phyloP scores from a whole-genome alignment of 2,888 invertebrate genomes.

The Corbicula japonica region DNA sequence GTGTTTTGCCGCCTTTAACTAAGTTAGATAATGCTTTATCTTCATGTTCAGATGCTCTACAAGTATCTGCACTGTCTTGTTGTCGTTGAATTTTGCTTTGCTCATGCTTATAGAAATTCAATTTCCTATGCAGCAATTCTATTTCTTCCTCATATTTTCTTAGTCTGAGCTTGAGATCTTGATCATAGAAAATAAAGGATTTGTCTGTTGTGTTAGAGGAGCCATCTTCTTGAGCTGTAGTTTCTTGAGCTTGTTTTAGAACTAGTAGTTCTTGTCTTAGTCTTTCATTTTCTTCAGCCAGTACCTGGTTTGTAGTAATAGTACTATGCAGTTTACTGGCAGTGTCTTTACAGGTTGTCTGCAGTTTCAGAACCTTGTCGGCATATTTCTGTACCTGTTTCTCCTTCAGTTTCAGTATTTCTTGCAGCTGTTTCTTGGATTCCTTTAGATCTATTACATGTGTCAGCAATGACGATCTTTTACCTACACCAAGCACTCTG shows the following conservation, averaged over 20 bases:
- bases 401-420: constrained; percentile 35
- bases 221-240: no score
- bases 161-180: no score
- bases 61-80: no score
- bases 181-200: no score
- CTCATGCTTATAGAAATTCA: no score
- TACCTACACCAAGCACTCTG: constrained; percentile 7
- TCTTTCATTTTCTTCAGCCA: constrained; percentile 1
- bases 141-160: no score
- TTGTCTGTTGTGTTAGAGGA: no score
- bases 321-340: constrained; percentile 5
- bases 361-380: constrained; percentile 30
- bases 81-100: no score
- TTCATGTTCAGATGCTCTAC: no score
- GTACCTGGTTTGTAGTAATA: not conserved
- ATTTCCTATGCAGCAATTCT: no score
- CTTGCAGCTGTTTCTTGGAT: constrained; percentile 6
- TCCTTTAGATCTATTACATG: constrained; percentile 28
- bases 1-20: no score
- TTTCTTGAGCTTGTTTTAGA: not conserved
- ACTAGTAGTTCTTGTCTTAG: not conserved
- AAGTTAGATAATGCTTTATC: no score
- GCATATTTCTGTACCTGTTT: constrained; percentile 37
- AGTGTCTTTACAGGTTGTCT: constrained; percentile 25
- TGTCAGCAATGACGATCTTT: constrained; percentile 10